These are phyloP conservation scores for Drosophila nigrodunni DNA, from an alignment of 1,140 invertebrate species.

Conservation along the genomic window DNA sequence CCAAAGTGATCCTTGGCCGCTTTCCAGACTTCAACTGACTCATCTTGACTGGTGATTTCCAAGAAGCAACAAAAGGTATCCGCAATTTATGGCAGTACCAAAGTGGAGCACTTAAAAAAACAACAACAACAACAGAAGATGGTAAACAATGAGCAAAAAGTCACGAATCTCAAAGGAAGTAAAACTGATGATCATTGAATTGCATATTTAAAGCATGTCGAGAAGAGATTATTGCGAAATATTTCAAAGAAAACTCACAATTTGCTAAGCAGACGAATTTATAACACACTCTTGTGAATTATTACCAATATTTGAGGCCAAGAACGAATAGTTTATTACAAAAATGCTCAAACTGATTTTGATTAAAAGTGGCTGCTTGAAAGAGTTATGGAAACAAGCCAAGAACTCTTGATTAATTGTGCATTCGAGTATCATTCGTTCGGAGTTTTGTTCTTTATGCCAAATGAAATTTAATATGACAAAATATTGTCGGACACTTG, in stretches of 20 bases:
- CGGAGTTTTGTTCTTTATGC: conserved; percentile 53
- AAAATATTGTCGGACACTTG: conserved; percentile 69
- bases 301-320: conserved; percentile 19
- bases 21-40: conserved; percentile 6
- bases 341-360: conserved; percentile 22
- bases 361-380: conserved; percentile 34
- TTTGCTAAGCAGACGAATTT: conserved; percentile 3
- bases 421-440: conserved; percentile 35
- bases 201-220: conserved; percentile 19
- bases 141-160: conserved; percentile 5
- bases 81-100: conserved; percentile 39
- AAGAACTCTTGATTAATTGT: conserved; percentile 65
- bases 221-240: conserved; percentile 10
- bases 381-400: conserved; percentile 19
- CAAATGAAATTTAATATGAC: conserved; percentile 71
- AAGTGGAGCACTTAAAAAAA: conserved; percentile 33
- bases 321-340: conserved; percentile 7
- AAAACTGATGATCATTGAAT: conserved; percentile 18
- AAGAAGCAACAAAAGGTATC: conserved; percentile 33
- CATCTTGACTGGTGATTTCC: conserved; percentile 12
- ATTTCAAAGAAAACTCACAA: conserved; percentile 2
- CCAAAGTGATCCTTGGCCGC: conserved; percentile 9
- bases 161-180: conserved; percentile 13
- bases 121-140: not conserved
- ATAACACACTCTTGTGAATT: conserved; percentile 13